Percentiles rank a stretch among this genome's conserved stretches.
Evolutionary conservation across 2,797 vertebrate genomes (phyloP).

Genomic region (Psittacula echo): DNA sequence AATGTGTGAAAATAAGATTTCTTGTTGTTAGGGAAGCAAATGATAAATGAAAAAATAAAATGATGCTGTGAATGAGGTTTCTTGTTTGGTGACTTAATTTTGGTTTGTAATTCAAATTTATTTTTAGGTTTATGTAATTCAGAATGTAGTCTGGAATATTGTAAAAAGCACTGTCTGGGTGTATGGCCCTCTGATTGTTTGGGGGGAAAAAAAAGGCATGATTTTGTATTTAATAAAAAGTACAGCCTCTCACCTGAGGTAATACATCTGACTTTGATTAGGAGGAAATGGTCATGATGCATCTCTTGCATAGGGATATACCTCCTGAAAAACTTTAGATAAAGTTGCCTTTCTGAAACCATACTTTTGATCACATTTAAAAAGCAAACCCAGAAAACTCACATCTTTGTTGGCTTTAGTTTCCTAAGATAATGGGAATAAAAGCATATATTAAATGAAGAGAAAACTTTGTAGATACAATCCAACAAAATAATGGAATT

Average conservation of each 20-base stretch:
- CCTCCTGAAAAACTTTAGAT: background rate
- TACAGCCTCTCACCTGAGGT: background rate
- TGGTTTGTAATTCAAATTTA: background rate
- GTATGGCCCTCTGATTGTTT: background rate
- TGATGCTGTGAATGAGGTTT: background rate
- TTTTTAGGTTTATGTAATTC: background rate
- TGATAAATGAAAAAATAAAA: background rate
- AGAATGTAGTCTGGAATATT: background rate
- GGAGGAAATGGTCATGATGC: background rate
- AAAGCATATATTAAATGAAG: background rate
- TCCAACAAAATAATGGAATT: background rate
- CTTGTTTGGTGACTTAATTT: constrained; percentile 15
- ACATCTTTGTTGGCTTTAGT: background rate
- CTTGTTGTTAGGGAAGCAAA: background rate
- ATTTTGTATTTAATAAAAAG: background rate
- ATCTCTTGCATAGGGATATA: background rate
- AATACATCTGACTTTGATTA: background rate
- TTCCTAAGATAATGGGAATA: background rate
- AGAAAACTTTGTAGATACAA: background rate
- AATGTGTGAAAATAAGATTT: background rate
- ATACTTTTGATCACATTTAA: background rate
- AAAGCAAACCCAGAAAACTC: background rate
- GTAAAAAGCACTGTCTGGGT: background rate
- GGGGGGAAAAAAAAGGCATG: background rate
- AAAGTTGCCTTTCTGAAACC: background rate